Evolutionary conservation across 2,113 vertebrate species (phyloP).

Genomic region (Platichthys flesus): DNA sequence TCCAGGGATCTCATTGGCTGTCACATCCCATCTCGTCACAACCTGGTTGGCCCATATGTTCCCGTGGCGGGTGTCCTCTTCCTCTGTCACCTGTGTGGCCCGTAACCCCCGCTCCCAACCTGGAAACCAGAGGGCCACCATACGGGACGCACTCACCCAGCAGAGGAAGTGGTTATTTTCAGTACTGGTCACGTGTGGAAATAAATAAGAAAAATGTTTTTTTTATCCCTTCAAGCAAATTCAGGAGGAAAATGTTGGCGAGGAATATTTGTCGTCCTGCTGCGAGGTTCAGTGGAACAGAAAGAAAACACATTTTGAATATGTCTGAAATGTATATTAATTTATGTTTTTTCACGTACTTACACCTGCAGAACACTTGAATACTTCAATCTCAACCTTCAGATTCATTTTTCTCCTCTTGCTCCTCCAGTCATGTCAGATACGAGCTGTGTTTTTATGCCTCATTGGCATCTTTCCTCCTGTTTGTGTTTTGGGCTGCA

Average conservation of each 20-base stretch:
- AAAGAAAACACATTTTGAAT: too few relatives aligned
- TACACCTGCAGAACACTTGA: too few relatives aligned
- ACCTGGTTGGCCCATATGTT: constrained; percentile 69
- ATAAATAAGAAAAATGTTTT: neutral
- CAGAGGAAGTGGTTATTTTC: constrained; percentile 54
- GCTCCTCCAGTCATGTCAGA: neutral
- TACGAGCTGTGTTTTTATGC: constrained; percentile 42
- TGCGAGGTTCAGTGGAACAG: neutral
- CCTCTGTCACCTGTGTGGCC: constrained; percentile 37
- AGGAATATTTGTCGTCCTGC: neutral
- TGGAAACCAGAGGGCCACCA: constrained; percentile 18
- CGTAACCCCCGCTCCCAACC: constrained; percentile 6
- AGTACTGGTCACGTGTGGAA: constrained; percentile 16
- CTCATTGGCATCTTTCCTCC: constrained; percentile 24
- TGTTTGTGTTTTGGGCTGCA: constrained; percentile 23
- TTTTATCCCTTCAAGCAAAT: too few relatives aligned
- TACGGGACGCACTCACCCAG: constrained; percentile 19
- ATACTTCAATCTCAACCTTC: neutral
- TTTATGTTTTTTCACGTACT: too few relatives aligned
- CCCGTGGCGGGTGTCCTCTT: constrained; percentile 58
- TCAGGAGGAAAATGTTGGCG: neutral
- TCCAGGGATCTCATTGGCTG: constrained; percentile 60
- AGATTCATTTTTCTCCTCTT: neutral
- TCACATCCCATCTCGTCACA: constrained; percentile 74
- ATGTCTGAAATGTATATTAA: too few relatives aligned